Evolutionary conservation across 2,888 invertebrate species (phyloP), one percentile per base, ranked within the genome.

Genomic region (Malthinus flaveolus): DNA sequence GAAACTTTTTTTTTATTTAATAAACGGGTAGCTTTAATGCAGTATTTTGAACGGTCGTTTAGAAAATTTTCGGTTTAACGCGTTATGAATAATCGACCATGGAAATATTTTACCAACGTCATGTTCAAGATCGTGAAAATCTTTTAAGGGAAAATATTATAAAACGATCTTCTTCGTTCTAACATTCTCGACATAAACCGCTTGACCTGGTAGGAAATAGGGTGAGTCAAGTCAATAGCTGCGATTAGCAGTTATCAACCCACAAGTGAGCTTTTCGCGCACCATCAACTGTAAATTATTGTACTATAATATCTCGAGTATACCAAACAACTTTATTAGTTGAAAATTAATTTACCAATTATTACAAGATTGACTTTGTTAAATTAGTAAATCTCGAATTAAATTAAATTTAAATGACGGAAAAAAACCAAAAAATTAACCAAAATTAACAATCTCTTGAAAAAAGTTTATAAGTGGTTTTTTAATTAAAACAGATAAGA

Each of bases 171-270:
- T 39, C 42, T 8, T 34, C 32, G 13, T 51, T 46, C 42, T 51
- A 42, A 32, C 50, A 42, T 51, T 51, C 45, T 52, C 45, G 45
- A 52, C 45, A 52, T 45, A 36, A 45, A 52, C 32, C 36, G 52
- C 45, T 45, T 52, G 52, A 52, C 52, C 52, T 46, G 45, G 46
- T 52, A 31, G 33, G 51, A 9, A 12, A 36, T 45, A 32, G 42
- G 52, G 39, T 13, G 52, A 35, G 52, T 23, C 23, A 23, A 52
- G 52, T 52, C 52, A 52, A 52, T 52, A 36, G 52, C 52, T 45
- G 52, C 52, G 52, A 52, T 52, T 52, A 52, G 46, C 52, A 52
- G 52, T 52, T 52, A 52, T 52, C 52, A 52, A 52, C 36, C 37
- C 44, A 45, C 46, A 45, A 45, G 52, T 45, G 35, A 33, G 52